Evolutionary conservation across 2,113 vertebrate genomes (phyloP).

Genomic region (Buteo buteo): DNA sequence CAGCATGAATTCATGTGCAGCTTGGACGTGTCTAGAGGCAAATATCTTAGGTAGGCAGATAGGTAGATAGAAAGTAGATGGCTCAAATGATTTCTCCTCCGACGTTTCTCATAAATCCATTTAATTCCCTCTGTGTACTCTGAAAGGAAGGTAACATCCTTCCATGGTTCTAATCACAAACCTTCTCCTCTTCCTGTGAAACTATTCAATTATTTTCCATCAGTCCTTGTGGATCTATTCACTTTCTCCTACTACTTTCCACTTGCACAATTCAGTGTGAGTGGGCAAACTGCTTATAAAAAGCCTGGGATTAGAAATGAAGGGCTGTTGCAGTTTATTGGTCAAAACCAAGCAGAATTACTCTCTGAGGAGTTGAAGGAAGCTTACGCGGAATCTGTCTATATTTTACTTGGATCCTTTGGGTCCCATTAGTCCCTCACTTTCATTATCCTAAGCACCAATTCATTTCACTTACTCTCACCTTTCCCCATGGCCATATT

Average conservation of each 20-base stretch:
- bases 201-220: neutral
- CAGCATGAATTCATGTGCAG: neutral
- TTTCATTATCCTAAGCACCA: constrained; percentile 60
- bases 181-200: neutral
- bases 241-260: neutral
- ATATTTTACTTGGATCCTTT: constrained; percentile 13
- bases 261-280: neutral
- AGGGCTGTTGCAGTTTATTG: neutral
- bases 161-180: neutral
- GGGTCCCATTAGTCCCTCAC: constrained; percentile 16
- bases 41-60: neutral
- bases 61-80: neutral
- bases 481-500: constrained; percentile 15
- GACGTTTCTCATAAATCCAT: neutral
- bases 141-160: neutral
- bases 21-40: neutral
- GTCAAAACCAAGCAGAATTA: constrained; percentile 21
- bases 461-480: constrained; percentile 56
- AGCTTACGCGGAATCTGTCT: neutral
- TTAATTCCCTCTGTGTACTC: neutral
- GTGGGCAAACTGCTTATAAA: constrained; percentile 2
- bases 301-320: constrained; percentile 9
- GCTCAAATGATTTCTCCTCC: neutral
- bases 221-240: neutral
- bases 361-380: neutral